Base-by-base conservation (phyloP, 2,797 vertebrate species). In the Neostethus bicornis region DNA sequence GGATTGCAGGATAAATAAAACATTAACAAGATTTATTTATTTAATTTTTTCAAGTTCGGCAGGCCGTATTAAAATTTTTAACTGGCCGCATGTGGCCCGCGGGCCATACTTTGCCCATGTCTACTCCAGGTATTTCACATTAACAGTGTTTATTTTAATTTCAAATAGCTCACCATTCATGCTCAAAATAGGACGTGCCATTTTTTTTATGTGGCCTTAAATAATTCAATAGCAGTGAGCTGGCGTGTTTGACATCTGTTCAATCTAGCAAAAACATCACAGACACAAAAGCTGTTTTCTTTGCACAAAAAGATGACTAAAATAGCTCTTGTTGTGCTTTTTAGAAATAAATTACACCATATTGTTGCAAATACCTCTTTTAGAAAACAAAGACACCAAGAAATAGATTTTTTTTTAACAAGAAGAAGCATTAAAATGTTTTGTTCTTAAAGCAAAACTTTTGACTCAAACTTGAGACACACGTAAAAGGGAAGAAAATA, bases 291-390 rank as follows among this genome's bases (percentile, higher is more conserved):
- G 7, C 54, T 61, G 57, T 67, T 69, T 8, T 62, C 60, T 68
- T 19, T 64, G 39, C 53, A 42, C 48, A 35, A 39, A 54, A 57
- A 70, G 48, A 25, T 50, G 65, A 87, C 69, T 48, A 78, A 72
- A 81, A 63, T 46, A 81, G 68, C 70, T 69, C 58, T 16, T 41
- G 26, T 64, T 76, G 62, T 82, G 79, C 66, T 58, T 60, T 68
- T 46, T 46, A 49, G 35, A 44, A 79, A 70, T 37, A 66, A 56
- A 73, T 67, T 66, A 70, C 60, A 66, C 31, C 9, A 23, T n/a
- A n/a, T n/a, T n/a, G n/a, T n/a, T n/a, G n/a, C n/a, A n/a, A n/a
- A n/a, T n/a, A n/a, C n/a, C n/a, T n/a, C n/a, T n/a, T n/a, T n/a
- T n/a, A n/a, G n/a, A n/a, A n/a, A n/a, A n/a, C n/a, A n/a, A n/a